Evolutionary conservation across 2,797 vertebrate genomes (phyloP), one percentile per base, ranked within the genome.

Genomic region (Urocyon cinereoargenteus): DNA sequence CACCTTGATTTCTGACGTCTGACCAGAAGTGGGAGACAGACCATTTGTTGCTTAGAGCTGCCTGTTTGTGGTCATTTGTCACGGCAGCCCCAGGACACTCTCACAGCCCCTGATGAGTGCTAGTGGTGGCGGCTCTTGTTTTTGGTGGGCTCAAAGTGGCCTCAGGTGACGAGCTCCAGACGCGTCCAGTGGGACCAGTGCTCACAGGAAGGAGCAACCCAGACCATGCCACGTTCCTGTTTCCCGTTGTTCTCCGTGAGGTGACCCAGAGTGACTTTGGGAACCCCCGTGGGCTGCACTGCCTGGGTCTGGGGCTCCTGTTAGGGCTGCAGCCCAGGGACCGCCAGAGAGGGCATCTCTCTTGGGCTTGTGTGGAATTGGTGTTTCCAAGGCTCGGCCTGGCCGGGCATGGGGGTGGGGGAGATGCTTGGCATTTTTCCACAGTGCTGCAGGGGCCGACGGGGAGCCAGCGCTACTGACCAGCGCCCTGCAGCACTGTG

Each of bases 41-140:
- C 45, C 24, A 7, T 51, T 75, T 31, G 15, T 31, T 51, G 62
- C 18, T 81, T 3, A 0, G 22, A 78, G 89, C 53, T 5, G 4
- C 4, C 31, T 1, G 36, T 73, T 1, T 0, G 1, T 78, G 77
- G 28, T 28, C 34, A 2, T n/a, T 12, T 24, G n/a, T 53, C 22
- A 6, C 3, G 0, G 57, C 6, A 1, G 36, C 22, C 5, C 1
- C 10, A 4, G 64, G 36, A 10, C 22, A 10, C 59, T 34, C 15
- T 5, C 0, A 1, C 5, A n/a, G 49, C 49, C 49, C 64, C 15
- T 2, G 1, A 62, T 19, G 1, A 31, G n/a, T 2, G 49, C 49
- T 10, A 1, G 3, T 2, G 14, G 24, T 3, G 10, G 51, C 1
- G 31, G 22, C 24, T 40, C 26, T 22, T 55, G 15, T 26, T 1